phyloP scores from a whole-genome alignment of 2,113 vertebrate species.

The Misgurnus anguillicaudatus region DNA sequence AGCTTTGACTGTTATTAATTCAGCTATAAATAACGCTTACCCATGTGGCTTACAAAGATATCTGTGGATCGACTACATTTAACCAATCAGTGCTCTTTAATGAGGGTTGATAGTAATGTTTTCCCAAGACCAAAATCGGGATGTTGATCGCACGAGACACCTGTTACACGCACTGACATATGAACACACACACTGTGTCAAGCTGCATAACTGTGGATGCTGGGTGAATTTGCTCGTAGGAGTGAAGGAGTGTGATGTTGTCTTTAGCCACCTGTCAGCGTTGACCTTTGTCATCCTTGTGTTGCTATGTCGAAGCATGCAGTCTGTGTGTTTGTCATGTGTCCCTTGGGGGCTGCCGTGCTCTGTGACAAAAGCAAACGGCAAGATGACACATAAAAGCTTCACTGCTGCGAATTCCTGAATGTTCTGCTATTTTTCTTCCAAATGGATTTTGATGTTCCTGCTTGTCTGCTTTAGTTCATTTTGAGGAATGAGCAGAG shows the following conservation, averaged over 20 bases:
- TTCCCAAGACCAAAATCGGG: not conserved
- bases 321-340: conserved; percentile 24
- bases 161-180: not conserved
- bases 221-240: not conserved
- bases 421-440: not conserved
- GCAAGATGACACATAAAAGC: not conserved
- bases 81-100: not conserved
- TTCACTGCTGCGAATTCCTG: conserved; percentile 39
- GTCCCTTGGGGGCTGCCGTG: conserved; percentile 8
- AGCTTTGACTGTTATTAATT: conserved; percentile 12
- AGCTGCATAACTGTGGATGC: not conserved
- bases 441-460: conserved; percentile 1
- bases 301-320: conserved; percentile 29
- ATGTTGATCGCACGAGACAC: not conserved
- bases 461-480: not conserved
- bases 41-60: not conserved
- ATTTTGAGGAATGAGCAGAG: no score
- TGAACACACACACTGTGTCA: conserved; percentile 10
- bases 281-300: conserved; percentile 24
- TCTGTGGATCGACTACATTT: not conserved
- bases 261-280: conserved; percentile 34
- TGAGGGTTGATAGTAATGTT: not conserved
- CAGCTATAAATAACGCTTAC: not conserved
- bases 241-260: conserved; percentile 6
- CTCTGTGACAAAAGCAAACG: conserved; percentile 3